Percentiles rank a stretch among this genome's conserved stretches.
phyloP scores from a whole-genome alignment of 2,888 invertebrate species.

The Acanthosoma haemorrhoidale region DNA sequence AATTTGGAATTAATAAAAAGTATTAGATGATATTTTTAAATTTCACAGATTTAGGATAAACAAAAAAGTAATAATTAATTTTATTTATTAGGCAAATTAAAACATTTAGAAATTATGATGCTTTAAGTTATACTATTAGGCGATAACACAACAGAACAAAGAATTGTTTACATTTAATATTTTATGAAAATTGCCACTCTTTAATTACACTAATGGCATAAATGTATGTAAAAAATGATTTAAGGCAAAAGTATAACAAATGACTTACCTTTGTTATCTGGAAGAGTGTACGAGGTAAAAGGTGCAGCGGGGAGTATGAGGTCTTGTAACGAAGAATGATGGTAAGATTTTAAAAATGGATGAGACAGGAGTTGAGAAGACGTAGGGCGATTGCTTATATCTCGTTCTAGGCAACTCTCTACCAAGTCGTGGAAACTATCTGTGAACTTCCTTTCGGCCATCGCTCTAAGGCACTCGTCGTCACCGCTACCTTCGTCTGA shows the following conservation, averaged over 20 bases:
- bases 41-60: too few relatives aligned
- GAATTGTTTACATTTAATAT: too few relatives aligned
- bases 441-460: constrained; percentile 56
- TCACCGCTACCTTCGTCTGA: constrained; percentile 37
- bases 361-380: constrained; percentile 65
- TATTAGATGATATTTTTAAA: too few relatives aligned
- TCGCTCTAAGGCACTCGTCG: constrained; percentile 37
- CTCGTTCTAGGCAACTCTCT: constrained; percentile 64
- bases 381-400: constrained; percentile 63
- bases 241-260: neutral
- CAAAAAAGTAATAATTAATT: too few relatives aligned
- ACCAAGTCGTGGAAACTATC: constrained; percentile 73
- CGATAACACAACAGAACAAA: neutral
- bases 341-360: constrained; percentile 70
- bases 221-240: neutral
- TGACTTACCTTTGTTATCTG: constrained; percentile 50
- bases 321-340: constrained; percentile 55
- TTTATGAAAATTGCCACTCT: too few relatives aligned
- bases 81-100: too few relatives aligned
- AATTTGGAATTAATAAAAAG: too few relatives aligned
- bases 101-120: too few relatives aligned
- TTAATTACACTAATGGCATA: too few relatives aligned
- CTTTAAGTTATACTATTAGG: too few relatives aligned
- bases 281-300: constrained; percentile 53
- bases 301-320: constrained; percentile 64